Percentiles rank a stretch among this genome's conserved stretches.
phyloP scores from a whole-genome alignment of 2,888 invertebrate species.

The Drosophila phalerata region DNA sequence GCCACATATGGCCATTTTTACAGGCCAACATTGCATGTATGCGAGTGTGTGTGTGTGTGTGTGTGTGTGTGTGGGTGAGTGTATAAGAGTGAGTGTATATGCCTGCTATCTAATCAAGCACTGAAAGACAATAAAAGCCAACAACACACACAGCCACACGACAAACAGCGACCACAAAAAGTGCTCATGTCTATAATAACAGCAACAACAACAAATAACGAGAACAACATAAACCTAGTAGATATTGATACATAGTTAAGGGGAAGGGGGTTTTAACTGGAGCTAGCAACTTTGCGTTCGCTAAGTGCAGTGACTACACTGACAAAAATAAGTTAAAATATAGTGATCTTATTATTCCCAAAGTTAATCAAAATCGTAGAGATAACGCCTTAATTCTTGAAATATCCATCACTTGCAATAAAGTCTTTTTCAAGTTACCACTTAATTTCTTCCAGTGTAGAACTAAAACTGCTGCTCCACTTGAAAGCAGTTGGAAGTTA shows the following conservation, averaged over 20 bases:
- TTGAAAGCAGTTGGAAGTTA: conserved; percentile 58
- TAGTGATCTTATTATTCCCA: background rate
- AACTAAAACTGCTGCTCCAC: conserved; percentile 40
- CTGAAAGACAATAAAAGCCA: conserved; percentile 77
- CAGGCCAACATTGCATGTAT: conserved; percentile 62
- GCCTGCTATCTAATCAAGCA: conserved; percentile 81
- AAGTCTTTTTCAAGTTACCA: background rate
- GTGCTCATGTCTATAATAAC: conserved; percentile 53
- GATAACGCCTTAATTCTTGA: no score
- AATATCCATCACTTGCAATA: no score
- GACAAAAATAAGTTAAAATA: conserved; percentile 3
- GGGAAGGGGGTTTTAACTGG: conserved; percentile 4
- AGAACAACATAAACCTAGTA: conserved; percentile 36
- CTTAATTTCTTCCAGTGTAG: conserved; percentile 35
- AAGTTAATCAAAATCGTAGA: no score
- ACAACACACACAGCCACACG: conserved; percentile 55
- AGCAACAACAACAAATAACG: conserved; percentile 22
- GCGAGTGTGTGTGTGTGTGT: background rate
- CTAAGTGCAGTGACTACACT: conserved; percentile 56
- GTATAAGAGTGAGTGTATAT: conserved; percentile 45
- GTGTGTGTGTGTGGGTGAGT: conserved; percentile 43
- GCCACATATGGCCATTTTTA: conserved; percentile 80
- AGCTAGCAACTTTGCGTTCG: conserved; percentile 45
- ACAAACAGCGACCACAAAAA: conserved; percentile 70
- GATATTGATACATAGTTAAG: conserved; percentile 52